These are phyloP conservation scores for Nemopilema nomurai DNA, from an alignment of 30 jellyfish, hydroid and myxozoan genomes.

Conservation along the genomic window DNA sequence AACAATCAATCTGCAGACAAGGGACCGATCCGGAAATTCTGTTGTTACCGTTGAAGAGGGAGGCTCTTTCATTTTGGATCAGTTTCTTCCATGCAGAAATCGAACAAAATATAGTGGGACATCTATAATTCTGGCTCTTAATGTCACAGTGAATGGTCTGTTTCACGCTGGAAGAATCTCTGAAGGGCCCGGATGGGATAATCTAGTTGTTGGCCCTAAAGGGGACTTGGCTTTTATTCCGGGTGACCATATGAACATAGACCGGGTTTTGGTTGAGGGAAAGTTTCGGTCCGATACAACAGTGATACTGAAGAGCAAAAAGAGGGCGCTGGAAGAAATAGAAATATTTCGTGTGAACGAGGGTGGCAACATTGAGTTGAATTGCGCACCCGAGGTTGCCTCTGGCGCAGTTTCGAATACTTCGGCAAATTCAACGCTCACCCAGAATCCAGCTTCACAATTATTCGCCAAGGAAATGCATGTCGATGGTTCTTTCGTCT, in stretches of 20 bases:
- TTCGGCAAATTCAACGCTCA: conserved; percentile 7
- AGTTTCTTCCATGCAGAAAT: conserved; percentile 38
- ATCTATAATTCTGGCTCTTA: conserved; percentile 38
- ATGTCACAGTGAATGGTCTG: conserved; percentile 52
- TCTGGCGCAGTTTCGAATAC: conserved; percentile 7
- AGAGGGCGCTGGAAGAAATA: conserved; percentile 19
- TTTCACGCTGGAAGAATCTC: conserved; percentile 44
- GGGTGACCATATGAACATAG: conserved; percentile 33
- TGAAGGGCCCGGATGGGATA: conserved; percentile 61
- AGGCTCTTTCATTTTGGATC: conserved; percentile 46
- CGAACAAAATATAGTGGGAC: conserved; percentile 40
- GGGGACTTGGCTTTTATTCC: conserved; percentile 61
- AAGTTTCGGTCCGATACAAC: conserved; percentile 43
- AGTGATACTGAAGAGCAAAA: conserved; percentile 28
- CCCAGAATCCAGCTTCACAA: conserved; percentile 48
- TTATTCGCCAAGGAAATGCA: conserved; percentile 38
- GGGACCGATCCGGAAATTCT: conserved; percentile 59
- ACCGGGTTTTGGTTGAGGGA: conserved; percentile 31
- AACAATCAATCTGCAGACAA: conserved; percentile 33
- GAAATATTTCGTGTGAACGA: conserved; percentile 8
- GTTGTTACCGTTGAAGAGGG: conserved; percentile 33
- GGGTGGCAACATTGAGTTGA: conserved; percentile 40
- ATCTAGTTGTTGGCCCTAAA: conserved; percentile 38
- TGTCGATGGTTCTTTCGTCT: conserved; percentile 28
- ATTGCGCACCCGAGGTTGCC: conserved; percentile 34